phyloP scores from a whole-genome alignment of 2,113 vertebrate genomes.

The Agapornis roseicollis region DNA sequence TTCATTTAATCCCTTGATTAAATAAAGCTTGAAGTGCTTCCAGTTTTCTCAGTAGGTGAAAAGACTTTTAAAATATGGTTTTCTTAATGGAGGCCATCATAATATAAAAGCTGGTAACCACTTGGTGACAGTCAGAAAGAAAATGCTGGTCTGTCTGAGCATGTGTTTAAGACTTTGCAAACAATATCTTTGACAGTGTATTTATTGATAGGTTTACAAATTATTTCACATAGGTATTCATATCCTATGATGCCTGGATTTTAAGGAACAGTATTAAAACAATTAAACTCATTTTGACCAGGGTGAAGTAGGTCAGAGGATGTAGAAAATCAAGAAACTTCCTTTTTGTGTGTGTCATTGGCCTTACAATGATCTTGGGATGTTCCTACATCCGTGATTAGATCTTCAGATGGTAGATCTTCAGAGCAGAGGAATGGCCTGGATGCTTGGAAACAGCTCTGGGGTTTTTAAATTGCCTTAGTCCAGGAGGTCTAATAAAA shows the following conservation, averaged over 20 bases:
- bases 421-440: background rate
- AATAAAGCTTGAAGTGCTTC: background rate
- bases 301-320: background rate
- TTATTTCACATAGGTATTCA: background rate
- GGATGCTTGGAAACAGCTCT: background rate
- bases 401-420: background rate
- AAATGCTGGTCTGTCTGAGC: background rate
- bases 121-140: background rate
- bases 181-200: background rate
- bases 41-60: background rate
- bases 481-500: background rate
- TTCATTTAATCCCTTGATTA: background rate
- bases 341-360: background rate
- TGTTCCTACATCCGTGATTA: background rate
- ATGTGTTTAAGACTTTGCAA: background rate
- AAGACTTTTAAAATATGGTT: background rate
- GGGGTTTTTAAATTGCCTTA: rapidly evolving
- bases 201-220: background rate
- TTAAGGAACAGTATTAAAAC: background rate
- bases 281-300: background rate
- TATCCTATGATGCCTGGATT: background rate
- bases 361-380: background rate
- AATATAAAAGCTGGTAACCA: background rate
- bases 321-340: background rate
- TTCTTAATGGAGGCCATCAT: background rate